Percentiles rank a stretch among this genome's conserved stretches.
Evolutionary conservation across 2,888 invertebrate species (phyloP).

Genomic region (Phasia obesa): DNA sequence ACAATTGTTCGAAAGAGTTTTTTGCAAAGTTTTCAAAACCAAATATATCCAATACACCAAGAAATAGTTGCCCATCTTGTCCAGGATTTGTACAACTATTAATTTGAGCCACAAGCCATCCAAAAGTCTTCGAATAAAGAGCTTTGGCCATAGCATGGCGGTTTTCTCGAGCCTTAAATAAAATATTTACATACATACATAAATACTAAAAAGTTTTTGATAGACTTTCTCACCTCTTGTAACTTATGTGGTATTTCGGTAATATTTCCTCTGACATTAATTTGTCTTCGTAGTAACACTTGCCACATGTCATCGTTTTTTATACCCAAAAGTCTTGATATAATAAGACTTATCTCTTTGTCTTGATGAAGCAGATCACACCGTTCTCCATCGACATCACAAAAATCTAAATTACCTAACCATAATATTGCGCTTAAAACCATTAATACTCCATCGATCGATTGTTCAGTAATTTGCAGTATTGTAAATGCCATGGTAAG

Average conservation of each 20-base stretch:
- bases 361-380: slow-evolving; percentile 89
- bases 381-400: slow-evolving; percentile 93
- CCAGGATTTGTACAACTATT: slow-evolving; percentile 96
- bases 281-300: slow-evolving; percentile 90
- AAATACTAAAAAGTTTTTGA: neutral
- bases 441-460: slow-evolving; percentile 94
- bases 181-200: neutral
- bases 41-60: slow-evolving; percentile 96
- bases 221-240: slow-evolving; percentile 86
- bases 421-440: slow-evolving; percentile 94
- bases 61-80: slow-evolving; percentile 89
- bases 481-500: slow-evolving; percentile 94
- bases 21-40: slow-evolving; percentile 95
- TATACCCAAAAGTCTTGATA: slow-evolving; percentile 89
- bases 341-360: slow-evolving; percentile 87
- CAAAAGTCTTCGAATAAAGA: slow-evolving; percentile 93
- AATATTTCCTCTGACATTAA: slow-evolving; percentile 95
- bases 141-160: slow-evolving; percentile 97
- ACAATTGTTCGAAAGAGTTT: slow-evolving; percentile 97
- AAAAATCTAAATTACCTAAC: slow-evolving; percentile 93
- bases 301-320: slow-evolving; percentile 89
- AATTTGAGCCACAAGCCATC: slow-evolving; percentile 95
- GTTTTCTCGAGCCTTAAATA: slow-evolving; percentile 90
- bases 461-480: slow-evolving; percentile 91
- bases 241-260: slow-evolving; percentile 95